Evolutionary conservation across 1,140 invertebrate species (phyloP), one percentile per base, ranked within the genome.

Genomic region (Drosophila murphyi): DNA sequence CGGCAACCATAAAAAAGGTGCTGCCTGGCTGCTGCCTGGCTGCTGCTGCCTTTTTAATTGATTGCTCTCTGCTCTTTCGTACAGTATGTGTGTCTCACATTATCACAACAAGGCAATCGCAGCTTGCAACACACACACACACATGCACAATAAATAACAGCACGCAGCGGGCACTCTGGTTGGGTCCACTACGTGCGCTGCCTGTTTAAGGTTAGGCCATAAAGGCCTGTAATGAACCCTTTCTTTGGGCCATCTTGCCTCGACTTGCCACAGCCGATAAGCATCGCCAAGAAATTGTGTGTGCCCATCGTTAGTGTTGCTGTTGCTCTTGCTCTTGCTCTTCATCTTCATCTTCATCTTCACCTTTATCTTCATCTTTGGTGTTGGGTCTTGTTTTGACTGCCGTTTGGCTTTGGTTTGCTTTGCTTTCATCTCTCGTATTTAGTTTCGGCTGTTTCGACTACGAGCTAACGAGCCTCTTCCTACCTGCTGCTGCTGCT

Each of bases 31-130:
- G 80, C 79, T 73, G 78, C 34, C 32, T 4, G 54, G 55, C 34
- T 63, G 80, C 62, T 78, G 81, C 83, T 89, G 85, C 85, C 80
- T 78, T 83, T 88, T 88, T 89, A 88, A 88, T 88, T 89, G 83
- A 88, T 88, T 88, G 83, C 83, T 89, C 85, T 69, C 73, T 55
- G 80, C 45, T 71, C 60, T 56, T 48, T 55, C 34, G 73, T 34
- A 72, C 80, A 64, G 78, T 83, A 31, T 60, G 80, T 88, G 43
- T 60, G 76, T 87, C 80, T 83, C 51, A 77, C 85, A 88, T 80
- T 88, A 88, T 88, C 83, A 80, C 72, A 89, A 80, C 80, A 78
- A 82, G 83, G 70, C 83, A 88, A 88, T 88, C 83, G 65, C 73
- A 72, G 39, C 59, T 64, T 47, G 50, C 35, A 73, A 60, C 65